Conservation (phyloP, 2,113 vertebrate species). For the Pelodiscus sinensis region DNA sequence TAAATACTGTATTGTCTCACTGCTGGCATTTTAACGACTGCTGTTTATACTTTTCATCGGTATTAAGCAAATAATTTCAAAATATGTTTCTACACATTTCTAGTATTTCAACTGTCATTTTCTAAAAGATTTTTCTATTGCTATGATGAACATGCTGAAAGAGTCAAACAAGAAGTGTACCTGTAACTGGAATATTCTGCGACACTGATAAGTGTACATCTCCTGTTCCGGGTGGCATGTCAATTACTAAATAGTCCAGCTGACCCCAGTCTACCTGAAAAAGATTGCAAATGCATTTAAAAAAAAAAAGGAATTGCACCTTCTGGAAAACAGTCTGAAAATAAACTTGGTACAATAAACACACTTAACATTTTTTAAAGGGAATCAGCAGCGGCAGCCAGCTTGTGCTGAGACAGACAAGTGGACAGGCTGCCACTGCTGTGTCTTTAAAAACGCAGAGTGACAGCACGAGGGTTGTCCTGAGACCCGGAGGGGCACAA, state of each 20-base stretch:
- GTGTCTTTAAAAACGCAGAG: too few species aligned
- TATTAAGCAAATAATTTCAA: background rate
- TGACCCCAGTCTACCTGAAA: conserved; percentile 94
- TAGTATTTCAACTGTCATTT: background rate
- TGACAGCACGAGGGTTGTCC: too few species aligned
- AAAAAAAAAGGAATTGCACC: background rate
- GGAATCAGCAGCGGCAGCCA: too few species aligned
- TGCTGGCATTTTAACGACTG: background rate
- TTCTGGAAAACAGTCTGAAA: background rate
- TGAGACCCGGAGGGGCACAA: too few species aligned
- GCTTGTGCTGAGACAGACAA: too few species aligned
- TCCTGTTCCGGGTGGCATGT: conserved; percentile 98
- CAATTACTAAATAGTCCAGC: conserved; percentile 94
- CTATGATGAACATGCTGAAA: background rate
- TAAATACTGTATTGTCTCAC: background rate
- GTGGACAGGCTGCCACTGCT: too few species aligned
- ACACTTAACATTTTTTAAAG: background rate
- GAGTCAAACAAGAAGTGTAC: conserved; percentile 67
- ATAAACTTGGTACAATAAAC: background rate
- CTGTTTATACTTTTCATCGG: background rate
- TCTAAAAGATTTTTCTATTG: background rate
- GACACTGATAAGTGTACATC: conserved; percentile 95
- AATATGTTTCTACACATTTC: background rate
- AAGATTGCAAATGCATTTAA: background rate
- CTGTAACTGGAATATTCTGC: conserved; percentile 93